Base-by-base conservation (phyloP, 2,113 vertebrate species). In the Apteryx mantelli region DNA sequence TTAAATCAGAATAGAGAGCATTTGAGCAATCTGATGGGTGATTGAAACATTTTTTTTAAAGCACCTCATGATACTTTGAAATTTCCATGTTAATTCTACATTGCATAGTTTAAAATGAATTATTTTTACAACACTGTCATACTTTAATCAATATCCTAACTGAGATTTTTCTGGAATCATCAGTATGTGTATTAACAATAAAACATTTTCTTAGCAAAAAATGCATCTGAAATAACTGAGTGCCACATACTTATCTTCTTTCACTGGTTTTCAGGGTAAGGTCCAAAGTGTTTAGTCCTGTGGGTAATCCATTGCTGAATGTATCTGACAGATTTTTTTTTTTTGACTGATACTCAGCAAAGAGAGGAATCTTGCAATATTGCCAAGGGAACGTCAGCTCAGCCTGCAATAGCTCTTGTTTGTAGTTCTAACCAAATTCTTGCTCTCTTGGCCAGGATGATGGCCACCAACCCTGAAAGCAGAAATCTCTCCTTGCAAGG, bases 11-110 rank as follows among this genome's bases (percentile, higher is more conserved):
- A 88, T 2, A 32, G 61, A 89, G 40, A 18, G 44, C 38, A 79
- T 93, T 82, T 93, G 50, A 91, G 61, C 6, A 18, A 3, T 13
- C 20, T 53, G 77, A 53, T 79, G 40, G 58, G 34, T 80, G 77
- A 85, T 36, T 91, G 75, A 82, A 95, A 79, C 1, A 3, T 80
- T 93, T 93, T 93, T 44, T 92, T 93, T 36, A 89, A 95, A 95
- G 58, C 56, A 36, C 63, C 21, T 68, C 10, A 78, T 71, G 75
- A 83, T 1, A 3, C 82, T 96, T 95, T 91, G 91, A 95, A 93
- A 95, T 83, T 66, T 93, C 8, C 28, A 75, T 50, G 60, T 75
- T 94, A 76, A 71, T 75, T 88, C 38, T 86, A 8, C 2, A 1
- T n/a, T 83, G 75, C 63, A 70, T 74, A 80, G 82, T 89, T 95